A percentile compares a stretch with the other conserved stretches of the same genome.
Conservation (phyloP, 2,888 invertebrate species). For the Pollenia angustigena region DNA sequence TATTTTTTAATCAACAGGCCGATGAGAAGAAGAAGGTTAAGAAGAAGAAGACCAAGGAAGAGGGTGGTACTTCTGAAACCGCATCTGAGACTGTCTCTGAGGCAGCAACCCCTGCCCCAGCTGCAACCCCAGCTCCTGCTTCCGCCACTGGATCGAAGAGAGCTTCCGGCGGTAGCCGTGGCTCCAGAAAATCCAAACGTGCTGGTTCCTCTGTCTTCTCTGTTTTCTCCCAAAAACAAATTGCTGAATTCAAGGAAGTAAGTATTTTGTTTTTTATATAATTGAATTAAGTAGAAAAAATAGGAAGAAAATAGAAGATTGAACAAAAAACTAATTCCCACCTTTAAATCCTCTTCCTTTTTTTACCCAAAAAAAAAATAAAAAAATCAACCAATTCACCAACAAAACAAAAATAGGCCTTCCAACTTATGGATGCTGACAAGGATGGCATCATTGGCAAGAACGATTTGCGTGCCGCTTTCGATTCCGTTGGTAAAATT, state of each 20-base stretch:
- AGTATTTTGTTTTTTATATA: slow-evolving; percentile 75
- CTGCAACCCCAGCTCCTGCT: slow-evolving; percentile 88
- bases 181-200: slow-evolving; percentile 90
- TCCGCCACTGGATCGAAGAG: slow-evolving; percentile 91
- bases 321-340: slow-evolving; percentile 23
- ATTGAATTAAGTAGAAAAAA: background rate
- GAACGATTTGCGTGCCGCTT: slow-evolving; percentile 95
- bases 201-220: slow-evolving; percentile 97
- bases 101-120: slow-evolving; percentile 88
- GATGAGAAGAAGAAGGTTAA: slow-evolving; percentile 97
- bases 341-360: slow-evolving; percentile 1
- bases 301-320: background rate
- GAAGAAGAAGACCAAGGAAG: slow-evolving; percentile 93
- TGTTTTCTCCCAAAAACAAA: slow-evolving; percentile 98
- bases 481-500: slow-evolving; percentile 95
- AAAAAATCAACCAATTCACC: background rate
- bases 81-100: slow-evolving; percentile 86
- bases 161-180: slow-evolving; percentile 89
- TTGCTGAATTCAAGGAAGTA: slow-evolving; percentile 98
- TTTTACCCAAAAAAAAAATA: slow-evolving; percentile 1
- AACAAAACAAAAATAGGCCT: slow-evolving; percentile 87
- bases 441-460: slow-evolving; percentile 96
- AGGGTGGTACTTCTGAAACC: slow-evolving; percentile 85
- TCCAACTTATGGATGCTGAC: slow-evolving; percentile 98
- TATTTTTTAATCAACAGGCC: slow-evolving; percentile 86